Base-by-base conservation (phyloP, 2,797 vertebrate species). In the Tangara arthus region DNA sequence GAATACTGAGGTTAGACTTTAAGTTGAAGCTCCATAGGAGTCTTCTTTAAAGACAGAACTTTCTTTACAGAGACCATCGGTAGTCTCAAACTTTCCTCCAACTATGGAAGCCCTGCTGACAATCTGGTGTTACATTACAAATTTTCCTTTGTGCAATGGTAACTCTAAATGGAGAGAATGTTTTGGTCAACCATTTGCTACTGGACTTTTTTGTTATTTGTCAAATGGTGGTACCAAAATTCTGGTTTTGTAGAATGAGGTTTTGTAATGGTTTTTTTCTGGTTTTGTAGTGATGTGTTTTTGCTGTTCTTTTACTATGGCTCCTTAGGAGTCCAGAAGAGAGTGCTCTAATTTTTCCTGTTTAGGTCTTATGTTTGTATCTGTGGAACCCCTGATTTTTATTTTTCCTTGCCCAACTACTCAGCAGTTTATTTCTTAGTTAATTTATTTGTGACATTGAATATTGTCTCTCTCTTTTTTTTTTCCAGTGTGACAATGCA, bases 401-500 rank as follows among this genome's bases (percentile, higher is more conserved):
- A 16, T 82, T 55, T 88, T 63, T 35, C n/a, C 13, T 8, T 59
- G 26, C 6, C 8, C 5, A 57, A 4, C 8, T 84, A 8, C 12
- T 27, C 2, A 64, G 7, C n/a, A 47, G 6, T 82, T 87, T 80
- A 57, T 77, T 93, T 82, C 32, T 49, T 59, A 65, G 15, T 60
- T 56, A 41, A 47, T 84, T 79, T 66, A 73, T 57, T 59, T 87
- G n/a, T 42, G n/a, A 21, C 4, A 11, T 23, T 91, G 57, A 96
- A 50, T 91, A 39, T 79, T 68, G 19, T 37, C n/a, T 71, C 11
- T 71, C 68, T 93, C 16, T 57, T 17, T 86, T 23, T 30, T 27
- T 8, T 2, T 0, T 0, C 49, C 97, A 99, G 99, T 99, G 99
- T 92, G 99, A 99, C 97, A 99, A 99, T 44, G 99, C 99, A 84